Evolutionary conservation across 2,797 vertebrate genomes (phyloP).

Genomic region (Triplophysa bombifrons): DNA sequence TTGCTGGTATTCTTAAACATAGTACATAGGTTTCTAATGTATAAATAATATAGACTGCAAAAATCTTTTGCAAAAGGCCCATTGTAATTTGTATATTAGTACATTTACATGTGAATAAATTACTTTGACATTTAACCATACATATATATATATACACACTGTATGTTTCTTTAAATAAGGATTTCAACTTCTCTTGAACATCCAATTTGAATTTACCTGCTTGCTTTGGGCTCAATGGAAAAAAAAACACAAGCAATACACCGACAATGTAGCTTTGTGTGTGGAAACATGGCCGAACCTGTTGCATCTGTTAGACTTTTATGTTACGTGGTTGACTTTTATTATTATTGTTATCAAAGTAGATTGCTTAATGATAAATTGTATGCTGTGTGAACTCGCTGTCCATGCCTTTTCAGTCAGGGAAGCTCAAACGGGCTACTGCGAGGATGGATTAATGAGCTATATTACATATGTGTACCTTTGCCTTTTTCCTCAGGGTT

Average conservation of each 20-base stretch:
- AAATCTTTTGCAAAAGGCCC: neutral
- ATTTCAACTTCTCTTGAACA: neutral
- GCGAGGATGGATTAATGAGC: neutral
- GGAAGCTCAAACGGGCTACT: constrained; percentile 45
- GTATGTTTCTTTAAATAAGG: constrained; percentile 4
- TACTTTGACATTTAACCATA: neutral
- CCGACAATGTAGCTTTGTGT: neutral
- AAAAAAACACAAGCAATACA: neutral
- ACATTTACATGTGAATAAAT: constrained; percentile 6
- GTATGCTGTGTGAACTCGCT: constrained; percentile 10
- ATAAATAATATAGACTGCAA: constrained; percentile 11
- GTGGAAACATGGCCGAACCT: neutral
- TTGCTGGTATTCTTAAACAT: neutral
- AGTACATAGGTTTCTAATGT: neutral
- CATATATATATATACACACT: neutral
- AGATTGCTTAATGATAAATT: neutral
- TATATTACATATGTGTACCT: constrained; percentile 66
- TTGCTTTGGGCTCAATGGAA: neutral
- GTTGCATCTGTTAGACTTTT: neutral
- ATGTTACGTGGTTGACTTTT: neutral
- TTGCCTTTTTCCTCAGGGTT: constrained; percentile 52
- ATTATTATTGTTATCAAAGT: too few species aligned
- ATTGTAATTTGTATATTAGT: neutral
- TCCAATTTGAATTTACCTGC: neutral
- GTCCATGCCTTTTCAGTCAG: constrained; percentile 49